These are phyloP conservation scores for Montipora efflorescens DNA, from an alignment of 64 coral and sea anemone genomes.

Conservation along the genomic window DNA sequence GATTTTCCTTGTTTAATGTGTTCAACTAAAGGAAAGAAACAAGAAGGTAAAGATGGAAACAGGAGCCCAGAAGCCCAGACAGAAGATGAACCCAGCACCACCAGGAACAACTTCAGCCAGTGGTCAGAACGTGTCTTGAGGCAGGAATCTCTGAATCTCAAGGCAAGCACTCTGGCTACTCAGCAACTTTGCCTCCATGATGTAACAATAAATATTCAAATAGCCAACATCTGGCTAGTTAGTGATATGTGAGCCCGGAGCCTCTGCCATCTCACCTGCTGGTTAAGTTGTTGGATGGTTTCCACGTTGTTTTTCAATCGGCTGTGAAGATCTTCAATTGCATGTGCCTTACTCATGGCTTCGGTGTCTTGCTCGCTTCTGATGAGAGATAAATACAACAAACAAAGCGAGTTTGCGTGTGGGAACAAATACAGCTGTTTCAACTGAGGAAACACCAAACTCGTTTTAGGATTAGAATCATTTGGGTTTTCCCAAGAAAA, in stretches of 20 bases:
- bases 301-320: constrained; percentile 95
- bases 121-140: no score
- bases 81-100: background rate
- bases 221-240: no score
- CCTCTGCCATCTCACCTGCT: constrained; percentile 35
- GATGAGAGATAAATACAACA: background rate
- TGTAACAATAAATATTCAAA: no score
- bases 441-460: no score
- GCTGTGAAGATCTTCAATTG: constrained; percentile 94
- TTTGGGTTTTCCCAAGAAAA: no score
- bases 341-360: constrained; percentile 85
- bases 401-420: background rate
- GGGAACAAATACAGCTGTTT: no score
- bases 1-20: constrained; percentile 84
- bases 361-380: constrained; percentile 93
- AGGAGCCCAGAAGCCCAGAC: background rate
- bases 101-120: background rate
- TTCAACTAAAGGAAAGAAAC: constrained; percentile 37
- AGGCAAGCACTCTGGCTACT: no score
- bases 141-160: no score
- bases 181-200: no score
- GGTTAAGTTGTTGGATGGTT: constrained; percentile 91
- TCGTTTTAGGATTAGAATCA: no score
- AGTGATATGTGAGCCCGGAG: no score
- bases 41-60: background rate